Base-by-base conservation (phyloP, 2,113 vertebrate species). In the Callaeas wilsoni region DNA sequence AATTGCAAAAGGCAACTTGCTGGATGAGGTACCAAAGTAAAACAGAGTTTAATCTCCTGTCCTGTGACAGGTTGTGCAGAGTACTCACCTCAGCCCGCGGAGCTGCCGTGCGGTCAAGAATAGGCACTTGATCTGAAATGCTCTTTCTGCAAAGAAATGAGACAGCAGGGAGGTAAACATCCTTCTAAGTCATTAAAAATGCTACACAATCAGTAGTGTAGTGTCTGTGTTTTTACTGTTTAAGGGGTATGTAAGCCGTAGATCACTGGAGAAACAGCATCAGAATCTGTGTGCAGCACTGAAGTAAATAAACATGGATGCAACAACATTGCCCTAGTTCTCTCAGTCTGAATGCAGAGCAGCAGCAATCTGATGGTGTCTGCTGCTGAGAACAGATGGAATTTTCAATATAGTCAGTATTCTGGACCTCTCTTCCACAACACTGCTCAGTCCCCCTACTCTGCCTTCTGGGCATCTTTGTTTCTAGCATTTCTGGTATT, bases 71-170 rank as follows among this genome's bases (percentile, higher is more conserved):
- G 37, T 55, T 71, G 50, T 47, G 37, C 41, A 71, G 46, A 23
- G 19, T 25, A 60, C 93, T 57, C 96, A 98, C 98, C 97, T 98
- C 98, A 73, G 98, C 98, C 73, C 97, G 92, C 0, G 98, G 98
- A 57, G 98, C 42, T 77, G 92, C 97, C 10, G 82, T 33, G 67
- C 84, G 95, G 65, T 98, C 98, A 42, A 90, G 59, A 76, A 69
- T 3, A 27, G 96, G 78, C 2, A 25, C 83, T 55, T 95, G 94
- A 8, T 94, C 87, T 47, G 93, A 94, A 59, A 95, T 27, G 12
- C 77, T 98, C 89, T 98, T 98, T 53, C 98, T 98, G 87, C 30
- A 83, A 86, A 94, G 88, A 95, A 95, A 89, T 35, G 60, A 95
- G 59, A 84, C 32, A 85, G 80, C 37, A 56, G 11, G 18, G 27